A percentile compares a stretch with the other conserved stretches of the same genome.
Conservation (phyloP, 1,140 invertebrate genomes). For the Heliconius eleuchia region DNA sequence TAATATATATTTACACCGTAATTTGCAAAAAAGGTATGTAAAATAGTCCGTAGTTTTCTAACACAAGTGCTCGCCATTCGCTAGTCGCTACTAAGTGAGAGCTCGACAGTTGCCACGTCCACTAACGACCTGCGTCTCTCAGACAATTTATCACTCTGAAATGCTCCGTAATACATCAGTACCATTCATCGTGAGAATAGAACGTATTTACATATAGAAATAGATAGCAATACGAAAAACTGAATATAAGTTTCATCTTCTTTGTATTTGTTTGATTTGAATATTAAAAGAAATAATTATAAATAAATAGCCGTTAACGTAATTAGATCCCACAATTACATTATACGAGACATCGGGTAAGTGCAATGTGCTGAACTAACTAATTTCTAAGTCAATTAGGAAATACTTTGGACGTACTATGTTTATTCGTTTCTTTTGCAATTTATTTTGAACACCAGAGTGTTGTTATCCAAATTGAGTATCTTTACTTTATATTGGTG, state of each 20-base stretch:
- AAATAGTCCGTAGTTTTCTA: background rate
- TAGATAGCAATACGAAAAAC: background rate
- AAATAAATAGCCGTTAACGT: background rate
- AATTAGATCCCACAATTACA: background rate
- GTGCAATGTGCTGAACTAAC: background rate
- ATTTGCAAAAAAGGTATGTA: background rate
- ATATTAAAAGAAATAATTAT: background rate
- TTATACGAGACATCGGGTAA: background rate
- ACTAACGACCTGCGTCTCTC: conserved; percentile 15
- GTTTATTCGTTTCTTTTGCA: background rate
- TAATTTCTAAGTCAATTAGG: background rate
- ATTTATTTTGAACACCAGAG: too few relatives aligned
- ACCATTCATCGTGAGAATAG: background rate
- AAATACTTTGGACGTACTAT: background rate
- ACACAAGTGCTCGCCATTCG: background rate
- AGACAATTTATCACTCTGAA: conserved; percentile 17
- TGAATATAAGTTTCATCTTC: background rate
- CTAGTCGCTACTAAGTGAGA: conserved; percentile 1
- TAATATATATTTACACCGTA: background rate
- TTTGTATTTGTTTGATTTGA: background rate
- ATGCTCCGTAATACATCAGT: conserved; percentile 1
- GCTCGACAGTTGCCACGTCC: conserved; percentile 14
- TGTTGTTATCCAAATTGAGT: too few relatives aligned
- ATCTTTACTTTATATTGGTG: too few relatives aligned
- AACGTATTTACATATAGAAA: background rate